Conservation (phyloP, 2,797 vertebrate genomes). For the Decapterus maruadsi region DNA sequence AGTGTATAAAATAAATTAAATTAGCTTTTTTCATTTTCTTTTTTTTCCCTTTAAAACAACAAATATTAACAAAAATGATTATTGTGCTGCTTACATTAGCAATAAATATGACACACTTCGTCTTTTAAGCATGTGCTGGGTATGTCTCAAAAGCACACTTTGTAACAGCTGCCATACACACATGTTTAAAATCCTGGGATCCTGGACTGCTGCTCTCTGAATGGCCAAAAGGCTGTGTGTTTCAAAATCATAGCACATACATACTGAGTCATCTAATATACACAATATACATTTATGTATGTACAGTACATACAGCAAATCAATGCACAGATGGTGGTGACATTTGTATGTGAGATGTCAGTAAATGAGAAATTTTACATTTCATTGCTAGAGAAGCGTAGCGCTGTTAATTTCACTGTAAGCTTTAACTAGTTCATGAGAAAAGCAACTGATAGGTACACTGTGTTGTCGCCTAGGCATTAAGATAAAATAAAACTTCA, state of each 20-base stretch:
- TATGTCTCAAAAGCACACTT: slow-evolving; percentile 72
- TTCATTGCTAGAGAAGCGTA: slow-evolving; percentile 69
- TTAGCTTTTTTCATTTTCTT: slow-evolving; percentile 67
- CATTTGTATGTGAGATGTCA: slow-evolving; percentile 63
- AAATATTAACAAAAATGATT: slow-evolving; percentile 67
- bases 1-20: slow-evolving; percentile 87
- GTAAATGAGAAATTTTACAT: slow-evolving; percentile 63
- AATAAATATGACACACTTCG: slow-evolving; percentile 79
- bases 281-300: slow-evolving; percentile 84
- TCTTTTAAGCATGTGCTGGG: slow-evolving; percentile 69
- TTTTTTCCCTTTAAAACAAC: slow-evolving; percentile 70
- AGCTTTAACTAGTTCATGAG: slow-evolving; percentile 73
- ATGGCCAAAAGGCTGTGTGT: slow-evolving; percentile 61
- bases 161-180: slow-evolving; percentile 76
- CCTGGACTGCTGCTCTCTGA: slow-evolving; percentile 68
- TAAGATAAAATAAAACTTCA: slow-evolving; percentile 74
- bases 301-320: slow-evolving; percentile 84
- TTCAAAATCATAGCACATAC: slow-evolving; percentile 75
- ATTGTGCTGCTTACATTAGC: slow-evolving; percentile 81
- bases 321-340: slow-evolving; percentile 81
- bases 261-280: slow-evolving; percentile 80
- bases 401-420: slow-evolving; percentile 74
- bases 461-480: slow-evolving; percentile 59
- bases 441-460: slow-evolving; percentile 72
- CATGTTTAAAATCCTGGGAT: slow-evolving; percentile 68